Base-by-base conservation (phyloP, 2,797 vertebrate species). In the Xenops minutus region DNA sequence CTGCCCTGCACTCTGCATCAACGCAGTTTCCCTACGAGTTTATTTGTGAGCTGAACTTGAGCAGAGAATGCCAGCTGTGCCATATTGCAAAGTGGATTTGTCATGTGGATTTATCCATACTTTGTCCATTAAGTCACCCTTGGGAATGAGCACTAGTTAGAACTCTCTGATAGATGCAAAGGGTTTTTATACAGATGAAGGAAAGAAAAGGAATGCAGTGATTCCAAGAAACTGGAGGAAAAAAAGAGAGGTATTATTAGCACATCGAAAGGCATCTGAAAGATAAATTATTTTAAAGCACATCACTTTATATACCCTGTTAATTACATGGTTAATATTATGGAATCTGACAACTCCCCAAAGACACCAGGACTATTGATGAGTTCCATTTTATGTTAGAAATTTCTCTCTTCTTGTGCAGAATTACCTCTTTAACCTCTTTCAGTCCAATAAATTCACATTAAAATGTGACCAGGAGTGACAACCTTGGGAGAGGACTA, bases 121-220 rank as follows among this genome's bases (percentile, higher is more conserved):
- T 93, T 91, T 88, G 96, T 97, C 97, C 97, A 97, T 97, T 97
- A 97, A 96, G 94, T 88, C 89, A 96, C 97, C 94, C 95, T 92
- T 96, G 96, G 97, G 96, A 97, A 96, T 2, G 15, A 97, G 88
- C 84, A 79, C 91, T 94, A 86, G 96, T 97, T 91, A 94, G 89
- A 96, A 83, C 44, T 89, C 91, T 92, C 85, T 92, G 94, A 91
- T 93, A 95, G 49, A 95, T 80, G 81, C 26, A 10, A 90, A 95
- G 63, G 77, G 39, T 55, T 97, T 96, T 94, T 73, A 88, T 77
- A 95, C 43, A 88, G 88, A 86, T 9, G 12, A 46, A 39, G 27
- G 9, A 2, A 18, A 39, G 43, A 52, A 49, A 85, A 62, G 56
- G 86, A 91, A 86, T 69, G 67, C 67, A 88, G 78, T 3, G 12